Conservation (phyloP, 2,113 vertebrate species). For the Spizaetus ornatus region DNA sequence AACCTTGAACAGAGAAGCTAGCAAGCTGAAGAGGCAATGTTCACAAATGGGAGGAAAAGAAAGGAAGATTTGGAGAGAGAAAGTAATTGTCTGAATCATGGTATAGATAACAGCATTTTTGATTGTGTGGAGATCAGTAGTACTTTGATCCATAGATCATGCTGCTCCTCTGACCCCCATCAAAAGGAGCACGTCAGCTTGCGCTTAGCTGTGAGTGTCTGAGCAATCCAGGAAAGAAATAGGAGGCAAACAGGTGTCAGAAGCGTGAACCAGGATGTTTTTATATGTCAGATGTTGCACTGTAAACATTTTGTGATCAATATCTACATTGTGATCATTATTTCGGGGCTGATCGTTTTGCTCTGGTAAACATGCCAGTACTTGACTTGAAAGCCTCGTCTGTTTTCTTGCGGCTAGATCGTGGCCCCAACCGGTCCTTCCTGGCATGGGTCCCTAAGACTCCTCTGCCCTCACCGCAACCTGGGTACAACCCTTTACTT, state of each 20-base stretch:
- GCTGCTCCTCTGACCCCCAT: not conserved
- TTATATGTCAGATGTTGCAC: slow-evolving; percentile 52
- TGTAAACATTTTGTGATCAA: slow-evolving; percentile 67
- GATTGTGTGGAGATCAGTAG: not conserved
- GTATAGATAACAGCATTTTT: not conserved
- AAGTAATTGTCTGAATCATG: not conserved
- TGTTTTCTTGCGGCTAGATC: slow-evolving; percentile 61
- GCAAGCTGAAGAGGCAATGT: not conserved
- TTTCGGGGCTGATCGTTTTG: slow-evolving; percentile 65
- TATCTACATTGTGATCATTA: slow-evolving; percentile 65
- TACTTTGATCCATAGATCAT: not conserved
- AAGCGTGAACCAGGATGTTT: slow-evolving; percentile 53
- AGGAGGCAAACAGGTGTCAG: slow-evolving; percentile 36
- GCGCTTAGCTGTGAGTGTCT: not conserved
- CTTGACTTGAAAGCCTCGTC: slow-evolving; percentile 70
- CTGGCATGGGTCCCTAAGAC: slow-evolving; percentile 59
- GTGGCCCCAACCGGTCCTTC: slow-evolving; percentile 54
- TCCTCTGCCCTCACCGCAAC: slow-evolving; percentile 55
- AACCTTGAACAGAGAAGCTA: not conserved
- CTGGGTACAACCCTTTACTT: slow-evolving; percentile 70
- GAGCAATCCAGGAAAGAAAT: slow-evolving; percentile 18
- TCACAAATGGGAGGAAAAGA: not conserved
- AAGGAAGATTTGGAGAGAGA: not conserved
- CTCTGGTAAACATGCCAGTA: slow-evolving; percentile 65
- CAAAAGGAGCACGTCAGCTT: not conserved